Evolutionary conservation across 2,888 invertebrate species (phyloP).

Genomic region (Thereva unica): DNA sequence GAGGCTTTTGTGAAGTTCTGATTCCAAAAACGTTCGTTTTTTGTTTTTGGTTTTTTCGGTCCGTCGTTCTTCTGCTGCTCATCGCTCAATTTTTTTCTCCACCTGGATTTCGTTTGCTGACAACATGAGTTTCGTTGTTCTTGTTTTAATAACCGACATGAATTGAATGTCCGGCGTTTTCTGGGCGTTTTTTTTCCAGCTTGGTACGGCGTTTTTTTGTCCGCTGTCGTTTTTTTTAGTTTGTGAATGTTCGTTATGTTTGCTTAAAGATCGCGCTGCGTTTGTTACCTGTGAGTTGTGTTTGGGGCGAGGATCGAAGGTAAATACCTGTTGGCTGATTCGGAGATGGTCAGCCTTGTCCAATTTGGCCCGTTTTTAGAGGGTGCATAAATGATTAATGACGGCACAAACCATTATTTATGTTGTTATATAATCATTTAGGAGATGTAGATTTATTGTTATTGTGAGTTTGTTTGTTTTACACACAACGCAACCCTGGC

Average conservation of each 20-base stretch:
- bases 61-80: conserved; percentile 15
- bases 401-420: conserved; percentile 30
- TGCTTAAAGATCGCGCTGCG: no score
- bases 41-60: conserved; percentile 14
- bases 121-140: no score
- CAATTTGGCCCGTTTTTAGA: conserved; percentile 24
- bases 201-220: background rate
- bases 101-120: no score
- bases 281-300: no score
- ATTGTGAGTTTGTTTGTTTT: conserved; percentile 33
- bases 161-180: conserved; percentile 10
- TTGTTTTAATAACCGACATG: conserved; percentile 18
- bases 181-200: background rate
- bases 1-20: conserved; percentile 4
- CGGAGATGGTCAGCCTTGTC: conserved; percentile 23
- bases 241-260: no score
- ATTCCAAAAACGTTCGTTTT: background rate
- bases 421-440: conserved; percentile 37
- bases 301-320: background rate
- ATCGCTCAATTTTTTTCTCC: conserved; percentile 22
- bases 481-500: conserved; percentile 21
- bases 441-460: conserved; percentile 36
- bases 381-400: conserved; percentile 37
- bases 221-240: background rate
- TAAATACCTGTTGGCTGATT: conserved; percentile 6